Conservation (phyloP, 2,113 vertebrate species). For the Tichodroma muraria region DNA sequence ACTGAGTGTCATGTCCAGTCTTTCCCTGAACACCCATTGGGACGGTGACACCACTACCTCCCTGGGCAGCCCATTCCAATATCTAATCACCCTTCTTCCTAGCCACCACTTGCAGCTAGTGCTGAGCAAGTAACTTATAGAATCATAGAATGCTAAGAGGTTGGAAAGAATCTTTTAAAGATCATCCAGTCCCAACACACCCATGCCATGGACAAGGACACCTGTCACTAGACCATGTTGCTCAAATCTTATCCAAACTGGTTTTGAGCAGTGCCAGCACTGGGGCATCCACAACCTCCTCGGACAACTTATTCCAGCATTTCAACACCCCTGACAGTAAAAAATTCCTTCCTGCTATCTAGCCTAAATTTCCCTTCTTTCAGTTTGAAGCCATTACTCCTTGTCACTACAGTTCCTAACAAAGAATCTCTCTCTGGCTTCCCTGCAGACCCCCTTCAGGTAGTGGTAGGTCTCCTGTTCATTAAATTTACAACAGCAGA, state of each 20-base stretch:
- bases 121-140: not conserved
- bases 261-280: not conserved
- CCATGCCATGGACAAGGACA: not conserved
- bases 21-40: not conserved
- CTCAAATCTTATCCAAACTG: not conserved
- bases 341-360: not conserved
- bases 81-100: not conserved
- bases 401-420: not conserved
- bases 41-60: not conserved
- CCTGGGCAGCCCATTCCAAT: no score
- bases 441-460: not conserved
- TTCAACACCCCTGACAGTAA: not conserved
- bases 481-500: not conserved
- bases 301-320: not conserved
- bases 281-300: not conserved
- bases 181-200: not conserved
- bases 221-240: not conserved
- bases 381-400: not conserved
- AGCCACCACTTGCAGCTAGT: not conserved
- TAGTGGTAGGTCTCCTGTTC: not conserved
- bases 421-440: not conserved
- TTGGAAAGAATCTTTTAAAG: not conserved
- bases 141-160: not conserved
- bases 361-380: not conserved
- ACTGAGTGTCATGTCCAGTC: not conserved